These are phyloP conservation scores for Drosophila saltans DNA, from an alignment of 1,140 invertebrate species.

Conservation along the genomic window DNA sequence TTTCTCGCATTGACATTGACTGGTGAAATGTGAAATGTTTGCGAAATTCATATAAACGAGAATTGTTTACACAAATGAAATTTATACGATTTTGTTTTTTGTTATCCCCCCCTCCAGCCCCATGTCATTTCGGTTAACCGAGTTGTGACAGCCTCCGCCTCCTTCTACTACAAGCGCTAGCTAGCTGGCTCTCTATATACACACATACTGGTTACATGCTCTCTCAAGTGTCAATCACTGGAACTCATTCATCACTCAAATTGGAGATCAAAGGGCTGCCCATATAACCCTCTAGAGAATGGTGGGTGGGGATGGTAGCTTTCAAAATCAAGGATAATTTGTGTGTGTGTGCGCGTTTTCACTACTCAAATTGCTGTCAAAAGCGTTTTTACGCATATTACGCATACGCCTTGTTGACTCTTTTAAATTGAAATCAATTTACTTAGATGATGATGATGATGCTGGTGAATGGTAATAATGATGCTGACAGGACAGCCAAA, in stretches of 20 bases:
- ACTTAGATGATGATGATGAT: neutral
- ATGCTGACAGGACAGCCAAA: slow-evolving; percentile 12
- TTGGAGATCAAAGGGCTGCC: slow-evolving; percentile 57
- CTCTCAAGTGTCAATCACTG: slow-evolving; percentile 51
- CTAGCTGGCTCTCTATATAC: neutral
- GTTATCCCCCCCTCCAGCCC: too few relatives aligned
- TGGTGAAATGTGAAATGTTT: slow-evolving; percentile 17
- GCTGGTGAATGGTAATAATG: neutral
- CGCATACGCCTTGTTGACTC: slow-evolving; percentile 45
- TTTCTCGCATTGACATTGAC: slow-evolving; percentile 35
- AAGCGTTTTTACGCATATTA: slow-evolving; percentile 49
- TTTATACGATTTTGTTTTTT: neutral
- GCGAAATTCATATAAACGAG: slow-evolving; percentile 26
- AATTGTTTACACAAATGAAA: slow-evolving; percentile 37
- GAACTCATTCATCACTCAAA: slow-evolving; percentile 67
- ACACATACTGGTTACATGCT: slow-evolving; percentile 26
- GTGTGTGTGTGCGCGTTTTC: neutral
- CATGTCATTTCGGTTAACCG: slow-evolving; percentile 20
- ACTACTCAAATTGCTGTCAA: slow-evolving; percentile 32
- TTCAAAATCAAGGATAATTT: slow-evolving; percentile 26
- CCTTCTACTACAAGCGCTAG: neutral
- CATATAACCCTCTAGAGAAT: neutral
- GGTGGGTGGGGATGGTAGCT: too few relatives aligned
- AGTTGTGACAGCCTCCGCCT: neutral
- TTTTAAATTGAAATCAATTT: slow-evolving; percentile 29